Percentiles rank a stretch among this genome's conserved stretches.
Evolutionary conservation across 2,113 vertebrate genomes (phyloP).

Genomic region (Bostrychus sinensis): DNA sequence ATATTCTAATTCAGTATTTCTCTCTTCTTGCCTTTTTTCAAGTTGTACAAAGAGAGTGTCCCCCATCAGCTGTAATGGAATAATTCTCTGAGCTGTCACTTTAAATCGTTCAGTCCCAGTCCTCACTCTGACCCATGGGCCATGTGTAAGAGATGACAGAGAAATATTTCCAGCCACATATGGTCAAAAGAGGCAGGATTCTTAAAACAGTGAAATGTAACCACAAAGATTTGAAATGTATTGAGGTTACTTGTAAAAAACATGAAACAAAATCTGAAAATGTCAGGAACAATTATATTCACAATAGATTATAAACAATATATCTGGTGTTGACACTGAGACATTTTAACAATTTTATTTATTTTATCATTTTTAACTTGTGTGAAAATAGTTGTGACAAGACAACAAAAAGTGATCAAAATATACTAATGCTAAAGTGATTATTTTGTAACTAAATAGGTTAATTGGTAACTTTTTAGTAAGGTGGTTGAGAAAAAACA

Average conservation of each 20-base stretch:
- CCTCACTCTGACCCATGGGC: conserved; percentile 34
- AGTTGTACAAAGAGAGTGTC: conserved; percentile 16
- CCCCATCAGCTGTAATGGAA: conserved; percentile 47
- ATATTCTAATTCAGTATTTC: conserved; percentile 30
- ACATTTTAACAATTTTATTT: too few species aligned
- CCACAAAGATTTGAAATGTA: neutral
- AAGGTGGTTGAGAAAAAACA: too few species aligned
- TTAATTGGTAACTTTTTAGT: too few species aligned
- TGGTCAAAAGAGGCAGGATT: conserved; percentile 6
- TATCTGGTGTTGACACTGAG: too few species aligned
- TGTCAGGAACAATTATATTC: too few species aligned
- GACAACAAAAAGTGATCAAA: too few species aligned
- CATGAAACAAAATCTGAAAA: too few species aligned
- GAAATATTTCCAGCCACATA: conserved; percentile 28
- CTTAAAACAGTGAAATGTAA: neutral
- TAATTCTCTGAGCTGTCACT: conserved; percentile 63
- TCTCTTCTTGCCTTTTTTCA: conserved; percentile 20
- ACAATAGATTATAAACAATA: too few species aligned
- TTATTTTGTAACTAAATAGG: too few species aligned
- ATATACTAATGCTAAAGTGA: too few species aligned
- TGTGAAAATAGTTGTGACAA: too few species aligned
- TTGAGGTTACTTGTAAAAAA: neutral
- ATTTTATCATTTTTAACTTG: too few species aligned
- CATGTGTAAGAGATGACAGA: conserved; percentile 33
- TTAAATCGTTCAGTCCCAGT: conserved; percentile 53